A percentile compares a stretch with the other conserved stretches of the same genome.
Evolutionary conservation across 2,888 invertebrate species (phyloP).

Genomic region (Orthosia gothica): DNA sequence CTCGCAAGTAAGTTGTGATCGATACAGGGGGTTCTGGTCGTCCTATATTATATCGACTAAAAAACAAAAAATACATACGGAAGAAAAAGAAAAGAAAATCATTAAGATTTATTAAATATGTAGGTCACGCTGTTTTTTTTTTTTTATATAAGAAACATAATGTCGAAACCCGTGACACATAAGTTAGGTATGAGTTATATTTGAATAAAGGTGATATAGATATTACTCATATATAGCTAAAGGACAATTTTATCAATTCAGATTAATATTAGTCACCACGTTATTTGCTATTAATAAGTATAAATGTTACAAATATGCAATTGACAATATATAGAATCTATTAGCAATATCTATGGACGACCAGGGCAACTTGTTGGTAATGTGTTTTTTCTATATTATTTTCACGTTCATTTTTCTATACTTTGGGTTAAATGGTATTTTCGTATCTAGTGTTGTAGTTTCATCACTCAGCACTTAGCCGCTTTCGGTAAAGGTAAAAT

Average conservation of each 20-base stretch:
- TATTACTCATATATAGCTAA: slow-evolving; percentile 10
- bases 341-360: slow-evolving; percentile 62
- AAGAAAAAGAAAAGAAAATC: not conserved
- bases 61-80: too few relatives aligned
- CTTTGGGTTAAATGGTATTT: slow-evolving; percentile 78
- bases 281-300: slow-evolving; percentile 28
- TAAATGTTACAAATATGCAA: not conserved
- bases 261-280: slow-evolving; percentile 39
- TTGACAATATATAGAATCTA: not conserved
- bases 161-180: not conserved
- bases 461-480: slow-evolving; percentile 82
- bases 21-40: slow-evolving; percentile 77
- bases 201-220: slow-evolving; percentile 26
- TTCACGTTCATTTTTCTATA: slow-evolving; percentile 73
- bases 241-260: slow-evolving; percentile 32
- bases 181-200: not conserved
- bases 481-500: slow-evolving; percentile 90
- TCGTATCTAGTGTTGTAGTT: slow-evolving; percentile 81
- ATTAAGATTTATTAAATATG: too few relatives aligned
- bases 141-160: too few relatives aligned
- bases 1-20: slow-evolving; percentile 93
- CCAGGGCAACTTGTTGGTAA: slow-evolving; percentile 74
- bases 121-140: not conserved
- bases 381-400: slow-evolving; percentile 67
- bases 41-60: slow-evolving; percentile 9